A percentile compares a stretch with the other conserved stretches of the same genome.
Conservation (phyloP, 1,140 invertebrate species). For the Drosophila miranda region DNA sequence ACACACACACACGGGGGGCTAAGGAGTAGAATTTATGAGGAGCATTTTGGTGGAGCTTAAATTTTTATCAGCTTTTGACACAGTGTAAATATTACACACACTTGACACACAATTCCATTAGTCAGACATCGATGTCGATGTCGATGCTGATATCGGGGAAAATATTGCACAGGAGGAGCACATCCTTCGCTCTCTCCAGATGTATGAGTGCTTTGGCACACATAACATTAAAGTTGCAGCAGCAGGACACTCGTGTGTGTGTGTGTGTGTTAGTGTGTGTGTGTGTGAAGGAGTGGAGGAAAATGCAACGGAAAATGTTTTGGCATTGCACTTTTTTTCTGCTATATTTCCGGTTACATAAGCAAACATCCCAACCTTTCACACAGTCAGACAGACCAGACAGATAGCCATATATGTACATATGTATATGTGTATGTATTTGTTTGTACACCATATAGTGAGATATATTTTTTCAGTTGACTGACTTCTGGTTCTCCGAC, state of each 20-base stretch:
- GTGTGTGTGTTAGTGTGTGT: too few species aligned
- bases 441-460: constrained; percentile 37
- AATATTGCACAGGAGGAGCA: constrained; percentile 60
- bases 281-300: constrained; percentile 2
- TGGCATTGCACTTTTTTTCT: constrained; percentile 79
- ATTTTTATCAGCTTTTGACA: constrained; percentile 81
- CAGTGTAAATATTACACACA: constrained; percentile 79
- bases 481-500: constrained; percentile 48
- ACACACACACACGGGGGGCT: background rate
- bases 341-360: constrained; percentile 79
- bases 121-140: constrained; percentile 75
- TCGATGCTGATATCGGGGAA: constrained; percentile 38
- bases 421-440: background rate
- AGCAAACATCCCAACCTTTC: constrained; percentile 59
- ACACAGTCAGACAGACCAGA: background rate
- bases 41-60: constrained; percentile 68
- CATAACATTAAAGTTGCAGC: constrained; percentile 78
- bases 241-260: background rate
- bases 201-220: constrained; percentile 54
- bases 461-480: constrained; percentile 78
- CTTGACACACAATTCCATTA: constrained; percentile 81
- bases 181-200: constrained; percentile 16
- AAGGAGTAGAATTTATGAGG: constrained; percentile 66
- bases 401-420: constrained; percentile 4
- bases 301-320: constrained; percentile 79